Conservation (phyloP, 2,797 vertebrate species). For the Siniperca obscura region DNA sequence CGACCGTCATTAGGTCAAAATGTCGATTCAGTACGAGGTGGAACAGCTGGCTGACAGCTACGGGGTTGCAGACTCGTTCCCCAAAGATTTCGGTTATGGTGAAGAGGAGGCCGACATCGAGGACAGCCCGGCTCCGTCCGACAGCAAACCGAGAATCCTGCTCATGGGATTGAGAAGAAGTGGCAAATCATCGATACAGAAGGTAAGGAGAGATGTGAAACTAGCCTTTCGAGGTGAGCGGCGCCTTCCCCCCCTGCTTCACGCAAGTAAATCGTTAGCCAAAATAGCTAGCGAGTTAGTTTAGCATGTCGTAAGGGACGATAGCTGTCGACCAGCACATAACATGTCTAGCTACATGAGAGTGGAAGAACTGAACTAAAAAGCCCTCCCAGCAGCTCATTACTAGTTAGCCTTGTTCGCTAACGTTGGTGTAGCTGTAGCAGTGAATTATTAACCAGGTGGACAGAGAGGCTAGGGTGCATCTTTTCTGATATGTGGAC, state of each 20-base stretch:
- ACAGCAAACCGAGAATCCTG: slow-evolving; percentile 95
- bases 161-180: slow-evolving; percentile 97
- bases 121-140: slow-evolving; percentile 87
- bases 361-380: not conserved
- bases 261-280: slow-evolving; percentile 63
- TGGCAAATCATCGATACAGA: slow-evolving; percentile 99
- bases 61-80: slow-evolving; percentile 93
- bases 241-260: slow-evolving; percentile 39
- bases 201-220: slow-evolving; percentile 83
- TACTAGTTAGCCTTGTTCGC: slow-evolving; percentile 4
- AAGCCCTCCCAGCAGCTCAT: not conserved
- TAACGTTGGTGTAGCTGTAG: slow-evolving; percentile 17
- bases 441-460: slow-evolving; percentile 67
- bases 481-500: slow-evolving; percentile 47
- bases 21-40: slow-evolving; percentile 94
- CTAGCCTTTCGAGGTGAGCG: slow-evolving; percentile 42
- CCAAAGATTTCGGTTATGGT: slow-evolving; percentile 98
- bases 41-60: slow-evolving; percentile 92
- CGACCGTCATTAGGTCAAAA: slow-evolving; percentile 84
- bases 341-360: not conserved
- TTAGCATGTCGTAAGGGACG: slow-evolving; percentile 53
- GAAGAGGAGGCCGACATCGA: slow-evolving; percentile 95
- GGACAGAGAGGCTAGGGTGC: slow-evolving; percentile 37
- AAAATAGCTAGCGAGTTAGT: slow-evolving; percentile 57
- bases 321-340: slow-evolving; percentile 4